Conservation (phyloP, 2,113 vertebrate genomes). For the Sterrhoptilus dennistouni region DNA sequence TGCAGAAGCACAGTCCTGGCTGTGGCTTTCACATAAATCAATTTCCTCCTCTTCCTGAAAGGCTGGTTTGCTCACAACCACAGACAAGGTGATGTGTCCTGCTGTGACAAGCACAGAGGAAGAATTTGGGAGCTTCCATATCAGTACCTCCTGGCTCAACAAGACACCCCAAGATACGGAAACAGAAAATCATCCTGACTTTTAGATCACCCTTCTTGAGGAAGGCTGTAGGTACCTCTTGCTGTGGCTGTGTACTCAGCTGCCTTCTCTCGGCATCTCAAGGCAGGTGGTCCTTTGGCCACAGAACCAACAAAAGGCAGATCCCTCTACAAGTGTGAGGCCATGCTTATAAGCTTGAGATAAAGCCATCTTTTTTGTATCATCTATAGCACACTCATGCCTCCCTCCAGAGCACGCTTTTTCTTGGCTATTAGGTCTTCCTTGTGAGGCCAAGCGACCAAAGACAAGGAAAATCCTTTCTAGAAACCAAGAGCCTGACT, state of each 20-base stretch:
- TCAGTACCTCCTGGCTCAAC: background rate
- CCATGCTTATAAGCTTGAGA: fast-evolving
- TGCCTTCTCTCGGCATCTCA: background rate
- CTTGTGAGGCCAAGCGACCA: background rate
- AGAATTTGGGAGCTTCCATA: background rate
- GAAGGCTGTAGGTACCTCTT: background rate
- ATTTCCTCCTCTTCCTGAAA: background rate
- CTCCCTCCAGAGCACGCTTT: background rate
- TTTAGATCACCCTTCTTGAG: background rate
- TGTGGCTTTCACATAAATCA: background rate
- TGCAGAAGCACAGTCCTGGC: background rate
- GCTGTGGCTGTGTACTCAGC: background rate
- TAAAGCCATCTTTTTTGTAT: background rate
- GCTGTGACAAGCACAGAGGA: background rate
- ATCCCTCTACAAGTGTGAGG: background rate
- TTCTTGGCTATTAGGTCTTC: background rate
- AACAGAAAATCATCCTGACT: background rate
- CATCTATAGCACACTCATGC: background rate
- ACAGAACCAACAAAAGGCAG: background rate
- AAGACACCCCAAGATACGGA: fast-evolving
- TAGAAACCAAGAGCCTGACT: background rate
- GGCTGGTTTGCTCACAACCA: background rate
- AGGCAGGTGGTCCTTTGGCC: background rate
- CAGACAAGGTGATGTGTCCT: background rate
- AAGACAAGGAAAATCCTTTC: background rate